Conservation (phyloP, 2,888 invertebrate species). For the Melinaea marsaeus region DNA sequence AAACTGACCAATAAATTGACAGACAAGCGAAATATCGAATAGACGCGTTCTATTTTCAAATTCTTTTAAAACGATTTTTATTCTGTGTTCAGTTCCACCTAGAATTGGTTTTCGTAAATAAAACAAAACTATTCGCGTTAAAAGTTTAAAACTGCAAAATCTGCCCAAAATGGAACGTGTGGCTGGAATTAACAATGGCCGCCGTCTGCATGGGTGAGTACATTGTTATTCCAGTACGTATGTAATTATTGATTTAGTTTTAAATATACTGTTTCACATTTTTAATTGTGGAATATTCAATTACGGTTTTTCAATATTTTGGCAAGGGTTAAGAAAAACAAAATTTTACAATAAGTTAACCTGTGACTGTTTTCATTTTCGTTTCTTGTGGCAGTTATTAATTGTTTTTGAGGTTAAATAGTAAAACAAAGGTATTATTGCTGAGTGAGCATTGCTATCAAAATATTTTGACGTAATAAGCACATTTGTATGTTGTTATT, state of each 20-base stretch:
- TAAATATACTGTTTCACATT: no score
- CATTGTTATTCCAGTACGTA: constrained; percentile 1
- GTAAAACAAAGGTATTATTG: constrained; percentile 2
- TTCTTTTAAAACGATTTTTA: constrained; percentile 24
- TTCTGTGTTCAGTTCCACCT: constrained; percentile 20
- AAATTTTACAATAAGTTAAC: no score
- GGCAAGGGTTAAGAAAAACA: no score
- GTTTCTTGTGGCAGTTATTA: background rate
- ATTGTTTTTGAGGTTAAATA: background rate
- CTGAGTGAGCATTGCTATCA: background rate
- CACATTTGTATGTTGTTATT: no score
- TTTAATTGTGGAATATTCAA: no score
- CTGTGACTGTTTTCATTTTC: background rate
- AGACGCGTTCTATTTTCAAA: constrained; percentile 15
- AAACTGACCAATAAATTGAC: constrained; percentile 27
- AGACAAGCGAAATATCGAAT: constrained; percentile 25
- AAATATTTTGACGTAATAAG: no score
- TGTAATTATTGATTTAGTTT: no score
- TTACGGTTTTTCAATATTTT: no score
- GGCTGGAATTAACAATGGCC: constrained; percentile 25
- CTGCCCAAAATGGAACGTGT: constrained; percentile 23
- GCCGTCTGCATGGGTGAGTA: constrained; percentile 11
- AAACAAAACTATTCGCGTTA: constrained; percentile 16
- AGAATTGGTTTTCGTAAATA: constrained; percentile 14
- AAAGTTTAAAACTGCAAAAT: constrained; percentile 28